Conservation (phyloP, 2,888 invertebrate species). For the Oscheius sp. region DNA sequence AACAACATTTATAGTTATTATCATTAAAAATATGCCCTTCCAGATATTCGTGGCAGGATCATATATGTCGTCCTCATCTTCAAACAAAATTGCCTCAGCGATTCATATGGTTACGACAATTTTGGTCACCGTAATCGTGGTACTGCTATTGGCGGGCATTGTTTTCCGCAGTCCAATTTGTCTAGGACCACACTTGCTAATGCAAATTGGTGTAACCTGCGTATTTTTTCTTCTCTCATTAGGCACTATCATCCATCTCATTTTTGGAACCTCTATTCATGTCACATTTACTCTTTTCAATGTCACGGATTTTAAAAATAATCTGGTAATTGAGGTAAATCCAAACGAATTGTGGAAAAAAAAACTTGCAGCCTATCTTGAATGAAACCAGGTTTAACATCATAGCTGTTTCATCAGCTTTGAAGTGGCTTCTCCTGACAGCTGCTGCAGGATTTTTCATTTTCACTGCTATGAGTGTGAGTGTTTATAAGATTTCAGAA, state of each 20-base stretch:
- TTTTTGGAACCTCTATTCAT: slow-evolving; percentile 13
- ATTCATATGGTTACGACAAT: slow-evolving; percentile 15
- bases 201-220: slow-evolving; percentile 14
- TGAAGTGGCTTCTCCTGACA: too few relatives aligned
- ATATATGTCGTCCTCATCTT: slow-evolving; percentile 11
- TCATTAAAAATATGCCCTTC: background rate
- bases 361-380: too few relatives aligned
- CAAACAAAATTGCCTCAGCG: slow-evolving; percentile 10
- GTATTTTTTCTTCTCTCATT: background rate
- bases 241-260: background rate
- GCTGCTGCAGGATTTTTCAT: too few relatives aligned
- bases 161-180: slow-evolving; percentile 8
- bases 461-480: too few relatives aligned
- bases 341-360: too few relatives aligned
- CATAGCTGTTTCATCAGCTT: too few relatives aligned
- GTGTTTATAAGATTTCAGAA: too few relatives aligned
- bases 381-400: too few relatives aligned
- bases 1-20: background rate
- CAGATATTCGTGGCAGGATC: slow-evolving; percentile 25
- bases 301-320: too few relatives aligned
- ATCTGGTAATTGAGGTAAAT: too few relatives aligned
- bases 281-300: slow-evolving; percentile 3
- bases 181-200: slow-evolving; percentile 27
- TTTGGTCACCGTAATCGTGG: slow-evolving; percentile 1
- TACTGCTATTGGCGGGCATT: slow-evolving; percentile 24